These are phyloP conservation scores for Scomber scombrus DNA, from an alignment of 2,113 vertebrate species.

Conservation along the genomic window DNA sequence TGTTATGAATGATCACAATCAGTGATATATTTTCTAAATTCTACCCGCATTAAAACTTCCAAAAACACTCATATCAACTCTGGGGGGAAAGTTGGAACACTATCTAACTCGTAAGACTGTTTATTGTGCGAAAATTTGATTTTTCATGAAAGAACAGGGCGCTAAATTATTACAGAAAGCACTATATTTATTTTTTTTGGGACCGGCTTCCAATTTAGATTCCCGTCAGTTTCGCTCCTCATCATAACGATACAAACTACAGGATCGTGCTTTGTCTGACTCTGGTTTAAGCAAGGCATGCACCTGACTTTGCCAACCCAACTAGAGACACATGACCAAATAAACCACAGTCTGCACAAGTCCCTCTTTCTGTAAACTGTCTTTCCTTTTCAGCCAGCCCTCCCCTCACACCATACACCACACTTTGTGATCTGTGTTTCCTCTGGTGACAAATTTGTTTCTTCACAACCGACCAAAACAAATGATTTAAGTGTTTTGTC, in stretches of 20 bases:
- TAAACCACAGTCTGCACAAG: conserved; percentile 34
- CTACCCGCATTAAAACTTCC: neutral
- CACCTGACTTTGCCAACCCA: neutral
- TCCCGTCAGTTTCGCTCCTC: neutral
- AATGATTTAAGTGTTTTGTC: neutral
- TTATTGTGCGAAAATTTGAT: neutral
- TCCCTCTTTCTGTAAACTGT: conserved; percentile 1
- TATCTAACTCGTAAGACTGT: neutral
- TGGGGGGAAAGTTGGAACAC: neutral
- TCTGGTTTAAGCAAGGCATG: conserved; percentile 4
- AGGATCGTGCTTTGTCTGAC: conserved; percentile 6
- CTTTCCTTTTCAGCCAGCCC: conserved; percentile 28
- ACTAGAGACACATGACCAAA: conserved; percentile 30
- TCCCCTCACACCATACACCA: conserved; percentile 1
- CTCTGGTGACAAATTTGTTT: neutral
- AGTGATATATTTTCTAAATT: neutral
- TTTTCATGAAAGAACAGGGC: neutral
- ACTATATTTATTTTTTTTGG: neutral
- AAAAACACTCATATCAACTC: neutral
- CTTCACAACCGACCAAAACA: conserved; percentile 17
- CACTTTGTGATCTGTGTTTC: neutral
- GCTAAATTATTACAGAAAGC: neutral
- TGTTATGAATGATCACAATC: neutral
- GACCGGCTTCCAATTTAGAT: neutral
- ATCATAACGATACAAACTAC: neutral